A percentile compares a stretch with the other conserved stretches of the same genome.
Evolutionary conservation across 2,797 vertebrate genomes (phyloP).

Genomic region (Semaprochilodus insignis): DNA sequence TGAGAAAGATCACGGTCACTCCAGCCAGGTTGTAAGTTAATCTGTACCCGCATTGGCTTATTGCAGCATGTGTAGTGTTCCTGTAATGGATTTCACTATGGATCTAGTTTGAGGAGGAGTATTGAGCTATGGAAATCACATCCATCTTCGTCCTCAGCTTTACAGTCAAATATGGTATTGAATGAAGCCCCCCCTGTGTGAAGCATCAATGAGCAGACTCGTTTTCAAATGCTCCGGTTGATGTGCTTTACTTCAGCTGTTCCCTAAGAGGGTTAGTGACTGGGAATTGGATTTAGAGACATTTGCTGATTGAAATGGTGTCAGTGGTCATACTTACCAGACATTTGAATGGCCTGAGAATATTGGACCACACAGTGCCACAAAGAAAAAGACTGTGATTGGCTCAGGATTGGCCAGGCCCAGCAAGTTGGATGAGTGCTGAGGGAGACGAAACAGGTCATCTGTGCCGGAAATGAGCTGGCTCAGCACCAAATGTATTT

Average conservation of each 20-base stretch:
- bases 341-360: slow-evolving; percentile 24
- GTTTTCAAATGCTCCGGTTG: slow-evolving; percentile 43
- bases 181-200: slow-evolving; percentile 24
- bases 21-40: slow-evolving; percentile 19
- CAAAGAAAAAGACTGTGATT: not conserved
- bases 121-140: slow-evolving; percentile 11
- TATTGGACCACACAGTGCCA: slow-evolving; percentile 6
- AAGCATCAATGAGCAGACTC: slow-evolving; percentile 43
- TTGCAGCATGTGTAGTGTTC: slow-evolving; percentile 24
- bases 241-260: slow-evolving; percentile 47
- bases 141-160: slow-evolving; percentile 18
- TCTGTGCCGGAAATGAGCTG: not conserved
- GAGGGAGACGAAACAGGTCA: not conserved
- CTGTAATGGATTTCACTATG: slow-evolving; percentile 33
- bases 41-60: slow-evolving; percentile 19
- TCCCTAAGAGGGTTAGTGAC: slow-evolving; percentile 42
- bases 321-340: slow-evolving; percentile 48
- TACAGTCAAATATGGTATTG: slow-evolving; percentile 6
- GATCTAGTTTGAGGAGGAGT: not conserved
- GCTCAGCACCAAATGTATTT: not conserved
- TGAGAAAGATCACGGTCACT: slow-evolving; percentile 29
- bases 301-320: slow-evolving; percentile 53
- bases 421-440: not conserved
- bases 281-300: slow-evolving; percentile 58
- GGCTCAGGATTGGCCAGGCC: slow-evolving; percentile 17